These are phyloP conservation scores for Phrynosoma platyrhinos DNA, from an alignment of 2,113 vertebrate species.

Conservation along the genomic window DNA sequence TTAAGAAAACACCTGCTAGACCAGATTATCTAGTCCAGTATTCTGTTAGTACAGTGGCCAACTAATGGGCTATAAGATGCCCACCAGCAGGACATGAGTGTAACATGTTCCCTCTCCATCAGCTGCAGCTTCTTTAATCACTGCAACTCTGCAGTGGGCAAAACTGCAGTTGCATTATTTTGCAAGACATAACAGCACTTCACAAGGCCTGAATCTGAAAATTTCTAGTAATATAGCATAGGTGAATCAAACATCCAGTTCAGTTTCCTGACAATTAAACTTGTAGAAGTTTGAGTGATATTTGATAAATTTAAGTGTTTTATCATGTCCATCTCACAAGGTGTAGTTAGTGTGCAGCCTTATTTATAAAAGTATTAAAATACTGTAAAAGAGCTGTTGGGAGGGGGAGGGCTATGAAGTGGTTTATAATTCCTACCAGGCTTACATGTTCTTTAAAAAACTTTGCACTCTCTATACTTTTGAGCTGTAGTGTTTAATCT, in stretches of 20 bases:
- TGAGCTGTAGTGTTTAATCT: not conserved
- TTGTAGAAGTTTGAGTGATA: not conserved
- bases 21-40: not conserved
- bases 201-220: not conserved
- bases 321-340: not conserved
- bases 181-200: not conserved
- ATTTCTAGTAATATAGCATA: not conserved
- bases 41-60: too few species aligned
- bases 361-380: not conserved
- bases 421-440: not conserved
- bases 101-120: not conserved
- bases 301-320: not conserved
- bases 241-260: not conserved
- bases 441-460: not conserved
- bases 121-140: not conserved
- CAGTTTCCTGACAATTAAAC: not conserved
- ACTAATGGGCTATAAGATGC: too few species aligned
- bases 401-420: not conserved
- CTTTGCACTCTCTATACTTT: not conserved
- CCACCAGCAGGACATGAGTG: too few species aligned
- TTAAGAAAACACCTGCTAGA: too few species aligned
- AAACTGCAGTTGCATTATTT: not conserved
- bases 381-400: not conserved
- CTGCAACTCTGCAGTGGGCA: not conserved
- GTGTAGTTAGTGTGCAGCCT: not conserved